phyloP scores from a whole-genome alignment of 30 jellyfish, hydroid and myxozoan species.

The Rhopilema esculentum region DNA sequence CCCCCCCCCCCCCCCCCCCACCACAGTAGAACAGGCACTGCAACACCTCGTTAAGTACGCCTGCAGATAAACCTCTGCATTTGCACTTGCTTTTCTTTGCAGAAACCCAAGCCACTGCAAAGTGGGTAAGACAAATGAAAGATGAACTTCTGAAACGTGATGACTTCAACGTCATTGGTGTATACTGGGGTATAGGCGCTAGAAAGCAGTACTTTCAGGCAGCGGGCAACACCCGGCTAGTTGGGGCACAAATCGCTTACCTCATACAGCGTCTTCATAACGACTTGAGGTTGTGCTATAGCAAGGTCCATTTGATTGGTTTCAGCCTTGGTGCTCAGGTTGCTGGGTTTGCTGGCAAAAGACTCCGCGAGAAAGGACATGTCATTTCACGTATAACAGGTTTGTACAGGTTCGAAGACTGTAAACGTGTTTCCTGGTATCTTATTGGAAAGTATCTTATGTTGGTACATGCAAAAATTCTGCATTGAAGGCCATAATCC shows the following conservation, averaged over 20 bases:
- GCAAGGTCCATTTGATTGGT: constrained; percentile 71
- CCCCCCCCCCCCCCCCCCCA: no score
- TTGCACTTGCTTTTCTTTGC: neutral
- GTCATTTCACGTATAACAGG: constrained; percentile 82
- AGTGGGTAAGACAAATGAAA: constrained; percentile 30
- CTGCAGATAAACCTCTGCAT: no score
- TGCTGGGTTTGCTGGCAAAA: constrained; percentile 84
- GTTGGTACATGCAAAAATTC: no score
- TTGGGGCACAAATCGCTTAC: constrained; percentile 76
- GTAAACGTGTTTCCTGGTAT: no score
- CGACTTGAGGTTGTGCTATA: constrained; percentile 47
- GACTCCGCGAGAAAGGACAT: constrained; percentile 59
- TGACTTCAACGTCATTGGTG: constrained; percentile 72
- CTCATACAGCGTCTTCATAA: constrained; percentile 46
- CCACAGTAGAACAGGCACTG: no score
- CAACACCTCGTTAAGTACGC: no score
- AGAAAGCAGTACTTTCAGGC: constrained; percentile 74
- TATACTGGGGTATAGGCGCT: constrained; percentile 83
- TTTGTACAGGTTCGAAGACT: no score
- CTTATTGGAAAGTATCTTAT: no score
- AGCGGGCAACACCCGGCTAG: constrained; percentile 79
- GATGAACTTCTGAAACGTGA: constrained; percentile 52
- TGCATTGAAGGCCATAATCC: no score
- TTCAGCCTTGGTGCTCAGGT: constrained; percentile 88
- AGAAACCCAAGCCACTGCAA: neutral